A percentile compares a stretch with the other conserved stretches of the same genome.
These are phyloP conservation scores for Natrix natrix DNA, from an alignment of 2,797 vertebrate species.

Conservation along the genomic window DNA sequence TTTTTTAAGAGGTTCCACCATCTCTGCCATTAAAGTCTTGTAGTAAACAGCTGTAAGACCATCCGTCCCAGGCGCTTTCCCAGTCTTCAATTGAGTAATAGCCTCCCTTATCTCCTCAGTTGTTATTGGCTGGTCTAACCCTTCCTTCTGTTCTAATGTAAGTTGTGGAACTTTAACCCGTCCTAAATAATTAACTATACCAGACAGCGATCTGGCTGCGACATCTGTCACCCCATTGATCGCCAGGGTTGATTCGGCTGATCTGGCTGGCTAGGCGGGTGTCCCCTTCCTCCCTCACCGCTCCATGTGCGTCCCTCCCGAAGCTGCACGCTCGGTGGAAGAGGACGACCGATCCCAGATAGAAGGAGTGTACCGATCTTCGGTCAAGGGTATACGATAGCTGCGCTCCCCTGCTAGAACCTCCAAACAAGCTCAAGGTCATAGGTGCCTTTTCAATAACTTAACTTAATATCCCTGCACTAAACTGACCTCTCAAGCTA, in stretches of 20 bases:
- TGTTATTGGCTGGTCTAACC: too few relatives aligned
- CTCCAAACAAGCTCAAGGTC: slow-evolving; percentile 99
- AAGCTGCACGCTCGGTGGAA: slow-evolving; percentile 96
- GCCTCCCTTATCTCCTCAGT: too few relatives aligned
- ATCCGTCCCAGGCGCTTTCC: too few relatives aligned
- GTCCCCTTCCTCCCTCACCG: slow-evolving; percentile 98
- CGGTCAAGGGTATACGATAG: slow-evolving; percentile 91
- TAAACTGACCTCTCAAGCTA: not conserved
- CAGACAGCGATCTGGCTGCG: slow-evolving; percentile 99
- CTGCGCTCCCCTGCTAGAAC: slow-evolving; percentile 99
- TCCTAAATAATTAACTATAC: too few relatives aligned
- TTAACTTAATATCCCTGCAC: not conserved
- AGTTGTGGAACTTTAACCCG: too few relatives aligned
- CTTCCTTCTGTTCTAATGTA: too few relatives aligned
- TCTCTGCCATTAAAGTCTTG: too few relatives aligned
- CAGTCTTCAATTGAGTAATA: too few relatives aligned
- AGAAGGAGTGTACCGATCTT: slow-evolving; percentile 79
- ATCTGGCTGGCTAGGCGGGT: slow-evolving; percentile 98
- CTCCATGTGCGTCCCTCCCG: slow-evolving; percentile 97
- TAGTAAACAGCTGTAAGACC: too few relatives aligned
- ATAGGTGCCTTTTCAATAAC: not conserved
- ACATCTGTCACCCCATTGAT: slow-evolving; percentile 99
- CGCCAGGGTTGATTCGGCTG: slow-evolving; percentile 99
- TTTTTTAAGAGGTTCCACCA: too few relatives aligned
- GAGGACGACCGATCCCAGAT: slow-evolving; percentile 85